phyloP scores from a whole-genome alignment of 2,888 invertebrate genomes.

The Adelognathus sp. region DNA sequence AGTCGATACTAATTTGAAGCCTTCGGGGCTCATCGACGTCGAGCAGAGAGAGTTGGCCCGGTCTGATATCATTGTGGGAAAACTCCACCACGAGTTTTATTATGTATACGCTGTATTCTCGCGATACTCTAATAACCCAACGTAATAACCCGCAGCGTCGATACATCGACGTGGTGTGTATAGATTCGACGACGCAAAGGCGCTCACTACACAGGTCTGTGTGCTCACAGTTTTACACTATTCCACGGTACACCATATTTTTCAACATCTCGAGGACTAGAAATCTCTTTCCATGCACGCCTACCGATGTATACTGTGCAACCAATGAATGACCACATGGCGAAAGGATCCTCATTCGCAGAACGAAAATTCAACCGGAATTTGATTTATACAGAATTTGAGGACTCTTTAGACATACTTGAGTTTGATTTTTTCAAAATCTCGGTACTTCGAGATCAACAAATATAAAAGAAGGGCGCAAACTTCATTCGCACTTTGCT shows the following conservation, averaged over 20 bases:
- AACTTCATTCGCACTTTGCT: too few relatives aligned
- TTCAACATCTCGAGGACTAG: background rate
- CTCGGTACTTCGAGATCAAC: too few relatives aligned
- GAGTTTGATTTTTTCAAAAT: too few relatives aligned
- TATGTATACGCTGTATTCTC: background rate
- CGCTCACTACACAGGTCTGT: background rate
- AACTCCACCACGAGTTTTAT: conserved; percentile 19
- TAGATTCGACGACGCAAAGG: conserved; percentile 1
- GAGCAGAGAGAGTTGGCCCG: conserved; percentile 43
- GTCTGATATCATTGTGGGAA: conserved; percentile 68
- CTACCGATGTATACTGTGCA: background rate
- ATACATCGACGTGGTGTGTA: conserved; percentile 28
- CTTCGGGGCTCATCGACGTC: conserved; percentile 33
- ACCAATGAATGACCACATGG: too few relatives aligned
- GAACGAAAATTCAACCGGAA: background rate
- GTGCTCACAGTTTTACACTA: conserved; percentile 12
- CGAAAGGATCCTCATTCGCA: too few relatives aligned
- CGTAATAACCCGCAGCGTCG: conserved; percentile 68
- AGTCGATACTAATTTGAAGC: conserved; percentile 64
- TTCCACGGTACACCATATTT: conserved; percentile 9
- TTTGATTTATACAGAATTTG: too few relatives aligned
- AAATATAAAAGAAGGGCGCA: too few relatives aligned
- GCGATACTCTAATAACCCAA: conserved; percentile 63
- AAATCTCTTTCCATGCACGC: background rate
- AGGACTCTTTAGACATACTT: too few relatives aligned